Conservation (phyloP, 2,113 vertebrate genomes). For the Butorides virescens region DNA sequence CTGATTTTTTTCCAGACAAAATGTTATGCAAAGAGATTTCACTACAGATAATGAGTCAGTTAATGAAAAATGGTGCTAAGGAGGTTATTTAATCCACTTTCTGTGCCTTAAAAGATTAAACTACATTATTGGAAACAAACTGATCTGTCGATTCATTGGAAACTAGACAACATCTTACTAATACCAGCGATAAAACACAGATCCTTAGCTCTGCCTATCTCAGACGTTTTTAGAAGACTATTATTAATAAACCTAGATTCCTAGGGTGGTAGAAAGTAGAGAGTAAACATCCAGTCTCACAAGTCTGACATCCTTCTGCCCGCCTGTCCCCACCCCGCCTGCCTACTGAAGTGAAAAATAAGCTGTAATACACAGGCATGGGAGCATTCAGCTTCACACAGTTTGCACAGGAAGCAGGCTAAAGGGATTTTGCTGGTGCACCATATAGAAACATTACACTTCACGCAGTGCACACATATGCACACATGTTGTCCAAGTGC, state of each 20-base stretch:
- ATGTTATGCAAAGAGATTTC: background rate
- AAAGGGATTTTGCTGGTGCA: background rate
- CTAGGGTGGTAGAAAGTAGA: background rate
- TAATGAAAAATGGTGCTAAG: background rate
- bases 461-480: accelerated
- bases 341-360: background rate
- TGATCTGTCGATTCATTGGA: background rate
- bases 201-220: background rate
- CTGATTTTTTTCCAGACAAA: background rate
- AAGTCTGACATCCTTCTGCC: background rate
- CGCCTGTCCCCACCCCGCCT: background rate
- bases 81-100: background rate
- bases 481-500: background rate
- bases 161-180: background rate
- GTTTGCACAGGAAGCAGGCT: background rate
- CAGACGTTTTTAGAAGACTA: background rate
- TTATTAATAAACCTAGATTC: background rate
- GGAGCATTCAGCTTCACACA: background rate
- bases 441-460: background rate
- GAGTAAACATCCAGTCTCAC: background rate
- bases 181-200: background rate
- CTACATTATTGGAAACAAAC: background rate
- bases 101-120: background rate
- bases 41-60: background rate
- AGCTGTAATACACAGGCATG: background rate